Conservation (phyloP, 2,113 vertebrate genomes). For the Sisor rabdophorus region DNA sequence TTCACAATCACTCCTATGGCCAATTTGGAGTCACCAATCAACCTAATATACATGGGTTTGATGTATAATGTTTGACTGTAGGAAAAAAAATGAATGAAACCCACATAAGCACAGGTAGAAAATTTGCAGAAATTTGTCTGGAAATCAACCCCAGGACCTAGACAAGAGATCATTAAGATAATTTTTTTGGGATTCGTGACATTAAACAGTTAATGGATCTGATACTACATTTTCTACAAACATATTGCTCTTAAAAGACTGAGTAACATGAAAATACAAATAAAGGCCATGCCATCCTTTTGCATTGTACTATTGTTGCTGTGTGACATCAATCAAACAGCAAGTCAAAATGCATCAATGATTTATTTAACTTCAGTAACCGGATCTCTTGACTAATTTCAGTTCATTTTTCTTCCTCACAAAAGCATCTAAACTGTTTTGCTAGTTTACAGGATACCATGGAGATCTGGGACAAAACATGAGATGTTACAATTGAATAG, state of each 20-base stretch:
- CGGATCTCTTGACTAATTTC: background rate
- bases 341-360: background rate
- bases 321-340: background rate
- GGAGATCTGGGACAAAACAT: background rate
- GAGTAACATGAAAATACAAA: background rate
- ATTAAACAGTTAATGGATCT: background rate
- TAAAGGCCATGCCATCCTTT: background rate
- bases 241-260: background rate
- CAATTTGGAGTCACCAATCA: too few species aligned
- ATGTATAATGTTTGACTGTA: too few species aligned
- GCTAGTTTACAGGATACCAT: background rate
- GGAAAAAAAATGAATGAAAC: too few species aligned
- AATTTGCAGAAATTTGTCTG: too few species aligned
- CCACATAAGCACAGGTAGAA: too few species aligned
- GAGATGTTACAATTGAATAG: background rate
- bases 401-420: background rate
- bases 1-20: too few species aligned
- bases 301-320: background rate
- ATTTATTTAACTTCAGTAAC: conserved; percentile 1
- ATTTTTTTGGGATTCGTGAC: too few species aligned
- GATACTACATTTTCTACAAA: background rate
- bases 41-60: too few species aligned
- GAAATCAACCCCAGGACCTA: too few species aligned
- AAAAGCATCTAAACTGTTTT: background rate
- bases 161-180: too few species aligned